phyloP scores from a whole-genome alignment of 1,140 invertebrate genomes.

The Bombus breviceps region DNA sequence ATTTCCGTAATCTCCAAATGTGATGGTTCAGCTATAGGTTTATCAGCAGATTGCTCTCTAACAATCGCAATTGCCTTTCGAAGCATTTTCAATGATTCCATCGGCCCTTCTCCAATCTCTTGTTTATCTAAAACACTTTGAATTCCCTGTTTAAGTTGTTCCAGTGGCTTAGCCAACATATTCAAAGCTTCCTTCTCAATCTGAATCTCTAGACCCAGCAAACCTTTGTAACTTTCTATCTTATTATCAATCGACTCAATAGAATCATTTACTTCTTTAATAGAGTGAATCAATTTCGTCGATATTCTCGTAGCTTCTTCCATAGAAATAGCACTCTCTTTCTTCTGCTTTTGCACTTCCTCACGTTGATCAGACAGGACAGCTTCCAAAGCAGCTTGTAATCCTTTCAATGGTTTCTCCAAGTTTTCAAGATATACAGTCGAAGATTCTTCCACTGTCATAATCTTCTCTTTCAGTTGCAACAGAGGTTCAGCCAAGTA shows the following conservation, averaged over 20 bases:
- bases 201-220: slow-evolving; percentile 22
- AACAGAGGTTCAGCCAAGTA: slow-evolving; percentile 40
- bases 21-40: slow-evolving; percentile 26
- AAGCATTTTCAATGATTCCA: slow-evolving; percentile 17
- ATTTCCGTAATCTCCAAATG: background rate
- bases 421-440: slow-evolving; percentile 53
- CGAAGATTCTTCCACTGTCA: slow-evolving; percentile 52
- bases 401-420: slow-evolving; percentile 47
- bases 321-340: background rate
- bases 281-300: slow-evolving; percentile 30
- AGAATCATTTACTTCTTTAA: slow-evolving; percentile 49
- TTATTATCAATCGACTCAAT: slow-evolving; percentile 45
- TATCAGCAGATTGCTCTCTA: slow-evolving; percentile 50
- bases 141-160: slow-evolving; percentile 44
- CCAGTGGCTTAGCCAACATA: slow-evolving; percentile 31
- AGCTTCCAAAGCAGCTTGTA: slow-evolving; percentile 41
- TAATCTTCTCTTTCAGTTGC: slow-evolving; percentile 53
- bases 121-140: slow-evolving; percentile 2
- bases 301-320: slow-evolving; percentile 43
- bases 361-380: background rate
- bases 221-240: slow-evolving; percentile 37
- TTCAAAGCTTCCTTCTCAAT: slow-evolving; percentile 52
- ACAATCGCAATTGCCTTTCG: slow-evolving; percentile 32
- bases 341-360: background rate
- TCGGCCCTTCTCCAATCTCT: background rate